Conservation (phyloP, 2,113 vertebrate species). For the Eubucco bourcierii region DNA sequence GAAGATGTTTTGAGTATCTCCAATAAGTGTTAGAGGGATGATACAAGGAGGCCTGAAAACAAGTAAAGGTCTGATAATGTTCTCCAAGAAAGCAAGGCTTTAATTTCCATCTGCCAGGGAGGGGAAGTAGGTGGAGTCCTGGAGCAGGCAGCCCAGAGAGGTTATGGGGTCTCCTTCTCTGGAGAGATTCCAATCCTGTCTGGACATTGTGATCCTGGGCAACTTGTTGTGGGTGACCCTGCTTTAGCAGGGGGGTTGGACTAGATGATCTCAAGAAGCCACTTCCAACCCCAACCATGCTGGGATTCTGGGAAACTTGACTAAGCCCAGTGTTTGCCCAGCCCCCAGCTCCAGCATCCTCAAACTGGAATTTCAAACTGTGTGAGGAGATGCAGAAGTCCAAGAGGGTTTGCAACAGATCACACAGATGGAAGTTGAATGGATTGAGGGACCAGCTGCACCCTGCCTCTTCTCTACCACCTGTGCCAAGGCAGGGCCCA, state of each 20-base stretch:
- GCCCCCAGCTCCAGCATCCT: not conserved
- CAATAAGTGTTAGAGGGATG: not conserved
- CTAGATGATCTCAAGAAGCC: no score
- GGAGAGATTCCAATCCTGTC: no score
- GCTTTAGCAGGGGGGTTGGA: no score
- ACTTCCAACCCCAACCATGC: no score
- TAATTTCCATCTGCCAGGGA: not conserved
- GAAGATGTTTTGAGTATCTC: not conserved
- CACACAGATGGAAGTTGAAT: fast-evolving
- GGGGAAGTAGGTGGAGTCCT: no score
- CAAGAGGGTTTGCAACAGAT: not conserved
- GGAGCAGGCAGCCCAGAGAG: no score
- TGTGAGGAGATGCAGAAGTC: not conserved
- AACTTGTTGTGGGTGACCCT: no score
- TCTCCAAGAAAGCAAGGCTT: not conserved
- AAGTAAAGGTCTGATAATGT: not conserved
- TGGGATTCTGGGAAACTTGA: no score
- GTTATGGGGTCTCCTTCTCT: no score
- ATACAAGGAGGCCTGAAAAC: not conserved
- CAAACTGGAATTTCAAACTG: not conserved
- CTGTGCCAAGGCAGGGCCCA: not conserved
- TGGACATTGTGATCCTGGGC: no score
- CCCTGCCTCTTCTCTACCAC: not conserved
- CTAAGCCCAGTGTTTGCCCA: not conserved
- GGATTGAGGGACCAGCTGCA: not conserved